These are phyloP conservation scores for Sciurus vulgaris DNA, from an alignment of 2,797 vertebrate genomes.

Conservation along the genomic window DNA sequence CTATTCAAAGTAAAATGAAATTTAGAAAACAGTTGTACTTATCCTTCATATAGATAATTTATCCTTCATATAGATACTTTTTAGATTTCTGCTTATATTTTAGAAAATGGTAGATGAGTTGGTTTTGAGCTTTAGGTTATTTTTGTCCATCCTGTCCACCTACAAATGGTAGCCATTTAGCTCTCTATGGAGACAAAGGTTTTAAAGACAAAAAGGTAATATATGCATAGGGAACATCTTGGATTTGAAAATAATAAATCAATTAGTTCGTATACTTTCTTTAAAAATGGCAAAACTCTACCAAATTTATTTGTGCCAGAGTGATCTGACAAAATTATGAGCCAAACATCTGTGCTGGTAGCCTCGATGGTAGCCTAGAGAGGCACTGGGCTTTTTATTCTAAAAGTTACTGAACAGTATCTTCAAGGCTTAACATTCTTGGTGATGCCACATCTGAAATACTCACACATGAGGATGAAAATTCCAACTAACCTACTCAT, in stretches of 20 bases:
- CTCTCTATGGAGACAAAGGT: not conserved
- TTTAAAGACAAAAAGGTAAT: constrained; percentile 11
- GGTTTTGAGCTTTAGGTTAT: constrained; percentile 23
- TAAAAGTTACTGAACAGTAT: constrained; percentile 12
- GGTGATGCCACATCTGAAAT: constrained; percentile 34
- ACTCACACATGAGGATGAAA: not conserved
- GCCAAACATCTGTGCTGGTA: not conserved
- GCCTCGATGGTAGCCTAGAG: not conserved
- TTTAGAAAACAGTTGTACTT: constrained; percentile 44
- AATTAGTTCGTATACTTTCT: not conserved
- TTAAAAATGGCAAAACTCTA: constrained; percentile 68
- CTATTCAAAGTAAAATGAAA: constrained; percentile 64
- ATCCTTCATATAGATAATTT: constrained; percentile 33
- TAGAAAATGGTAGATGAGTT: constrained; percentile 54
- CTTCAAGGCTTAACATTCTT: constrained; percentile 28
- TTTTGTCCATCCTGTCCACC: constrained; percentile 16
- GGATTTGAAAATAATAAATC: constrained; percentile 60
- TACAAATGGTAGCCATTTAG: constrained; percentile 10
- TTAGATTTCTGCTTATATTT: constrained; percentile 40
- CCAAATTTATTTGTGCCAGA: constrained; percentile 19
- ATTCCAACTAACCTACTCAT: constrained; percentile 51
- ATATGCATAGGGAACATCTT: not conserved
- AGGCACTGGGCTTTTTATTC: not conserved
- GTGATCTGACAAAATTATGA: constrained; percentile 51
- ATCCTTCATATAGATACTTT: constrained; percentile 27